These are phyloP conservation scores for Ectropis crepuscularia DNA, from an alignment of 2,888 invertebrate species.

Conservation along the genomic window DNA sequence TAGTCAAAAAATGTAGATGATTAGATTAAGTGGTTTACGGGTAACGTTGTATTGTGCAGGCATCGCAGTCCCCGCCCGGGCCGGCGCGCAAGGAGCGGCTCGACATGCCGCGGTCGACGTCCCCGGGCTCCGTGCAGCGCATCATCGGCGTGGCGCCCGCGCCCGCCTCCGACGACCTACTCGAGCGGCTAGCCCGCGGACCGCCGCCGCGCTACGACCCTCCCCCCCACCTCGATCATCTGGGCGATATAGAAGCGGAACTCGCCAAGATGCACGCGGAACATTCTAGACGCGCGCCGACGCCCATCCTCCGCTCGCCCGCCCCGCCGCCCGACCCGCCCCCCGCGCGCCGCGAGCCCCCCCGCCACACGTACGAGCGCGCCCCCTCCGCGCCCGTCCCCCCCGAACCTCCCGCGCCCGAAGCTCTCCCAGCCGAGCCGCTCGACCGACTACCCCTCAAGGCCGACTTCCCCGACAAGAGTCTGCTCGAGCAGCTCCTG, in stretches of 20 bases:
- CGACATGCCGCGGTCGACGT: slow-evolving; percentile 75
- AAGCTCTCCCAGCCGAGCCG: slow-evolving; percentile 58
- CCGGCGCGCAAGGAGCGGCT: slow-evolving; percentile 73
- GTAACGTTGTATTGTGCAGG: slow-evolving; percentile 64
- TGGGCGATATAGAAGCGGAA: slow-evolving; percentile 88
- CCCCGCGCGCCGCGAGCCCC: slow-evolving; percentile 89
- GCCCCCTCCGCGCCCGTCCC: slow-evolving; percentile 70
- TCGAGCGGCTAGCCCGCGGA: slow-evolving; percentile 61
- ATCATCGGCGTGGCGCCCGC: slow-evolving; percentile 73
- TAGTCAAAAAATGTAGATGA: too few species aligned
- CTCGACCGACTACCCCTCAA: slow-evolving; percentile 72
- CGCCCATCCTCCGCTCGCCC: slow-evolving; percentile 41
- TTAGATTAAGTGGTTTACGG: too few species aligned
- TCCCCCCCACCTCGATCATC: slow-evolving; percentile 77
- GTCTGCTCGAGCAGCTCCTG: slow-evolving; percentile 90
- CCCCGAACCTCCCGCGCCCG: slow-evolving; percentile 37
- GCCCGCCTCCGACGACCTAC: slow-evolving; percentile 65
- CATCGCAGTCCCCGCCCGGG: slow-evolving; percentile 89
- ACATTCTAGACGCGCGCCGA: slow-evolving; percentile 52
- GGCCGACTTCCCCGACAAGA: slow-evolving; percentile 83
- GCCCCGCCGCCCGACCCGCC: slow-evolving; percentile 79
- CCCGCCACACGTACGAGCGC: slow-evolving; percentile 89
- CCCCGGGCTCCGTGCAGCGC: slow-evolving; percentile 76
- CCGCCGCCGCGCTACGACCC: slow-evolving; percentile 65
- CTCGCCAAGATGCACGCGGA: slow-evolving; percentile 87